phyloP scores from a whole-genome alignment of 2,113 vertebrate species.

The Bettongia penicillata region DNA sequence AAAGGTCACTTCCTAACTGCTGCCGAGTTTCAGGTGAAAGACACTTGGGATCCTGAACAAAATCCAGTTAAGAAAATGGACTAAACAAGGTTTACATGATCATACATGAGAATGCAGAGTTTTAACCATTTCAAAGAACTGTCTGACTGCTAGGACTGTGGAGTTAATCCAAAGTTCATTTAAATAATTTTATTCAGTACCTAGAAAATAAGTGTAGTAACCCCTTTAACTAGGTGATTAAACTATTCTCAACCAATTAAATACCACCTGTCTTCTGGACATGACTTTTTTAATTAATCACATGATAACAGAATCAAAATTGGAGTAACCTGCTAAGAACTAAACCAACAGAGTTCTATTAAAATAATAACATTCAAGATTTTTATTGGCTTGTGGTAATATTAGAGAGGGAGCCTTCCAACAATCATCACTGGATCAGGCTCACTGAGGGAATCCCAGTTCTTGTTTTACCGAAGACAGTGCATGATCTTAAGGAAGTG shows the following conservation, averaged over 20 bases:
- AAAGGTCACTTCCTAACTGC: background rate
- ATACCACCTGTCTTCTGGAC: background rate
- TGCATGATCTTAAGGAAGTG: background rate
- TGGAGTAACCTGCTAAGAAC: background rate
- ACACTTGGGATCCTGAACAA: background rate
- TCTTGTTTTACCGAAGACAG: background rate
- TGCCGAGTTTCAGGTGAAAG: background rate
- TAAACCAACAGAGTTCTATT: background rate
- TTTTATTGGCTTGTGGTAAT: background rate
- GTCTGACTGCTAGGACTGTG: background rate
- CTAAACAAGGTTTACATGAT: background rate
- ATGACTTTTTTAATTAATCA: background rate
- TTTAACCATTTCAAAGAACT: background rate
- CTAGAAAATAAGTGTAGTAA: background rate
- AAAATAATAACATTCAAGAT: background rate
- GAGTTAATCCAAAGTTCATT: background rate
- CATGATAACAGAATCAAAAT: background rate
- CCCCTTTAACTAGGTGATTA: background rate
- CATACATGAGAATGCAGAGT: background rate
- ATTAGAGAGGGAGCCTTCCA: background rate
- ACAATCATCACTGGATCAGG: background rate
- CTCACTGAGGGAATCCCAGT: background rate
- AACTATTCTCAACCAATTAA: background rate
- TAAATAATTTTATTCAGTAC: background rate
- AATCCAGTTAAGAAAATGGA: background rate